Evolutionary conservation across 2,888 invertebrate species (phyloP).

Genomic region (Kryphioiulus occultus): DNA sequence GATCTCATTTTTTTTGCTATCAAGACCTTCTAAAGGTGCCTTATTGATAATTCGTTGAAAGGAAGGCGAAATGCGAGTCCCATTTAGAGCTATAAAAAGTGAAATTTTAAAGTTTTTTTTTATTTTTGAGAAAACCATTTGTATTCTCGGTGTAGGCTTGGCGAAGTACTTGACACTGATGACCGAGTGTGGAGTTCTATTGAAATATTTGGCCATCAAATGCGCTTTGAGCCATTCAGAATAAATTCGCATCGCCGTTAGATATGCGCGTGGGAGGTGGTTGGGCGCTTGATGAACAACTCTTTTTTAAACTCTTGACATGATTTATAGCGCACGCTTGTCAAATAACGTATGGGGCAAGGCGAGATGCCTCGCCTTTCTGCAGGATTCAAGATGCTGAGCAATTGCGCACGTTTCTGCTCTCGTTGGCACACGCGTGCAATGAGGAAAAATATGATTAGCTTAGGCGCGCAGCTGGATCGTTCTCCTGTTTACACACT

Average conservation of each 20-base stretch:
- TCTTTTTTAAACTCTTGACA: conserved; percentile 37
- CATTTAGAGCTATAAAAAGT: neutral
- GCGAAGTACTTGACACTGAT: conserved; percentile 40
- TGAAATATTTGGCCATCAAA: conserved; percentile 41
- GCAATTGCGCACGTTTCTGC: conserved; percentile 23
- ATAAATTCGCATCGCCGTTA: conserved; percentile 32
- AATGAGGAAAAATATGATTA: conserved; percentile 23
- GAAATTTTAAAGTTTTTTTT: neutral
- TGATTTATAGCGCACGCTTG: conserved; percentile 48
- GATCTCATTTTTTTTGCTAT: no score
- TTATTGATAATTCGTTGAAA: neutral
- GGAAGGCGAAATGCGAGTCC: neutral
- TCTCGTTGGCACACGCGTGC: neutral
- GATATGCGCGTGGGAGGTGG: neutral
- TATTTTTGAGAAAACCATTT: conserved; percentile 41
- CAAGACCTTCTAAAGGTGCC: no score
- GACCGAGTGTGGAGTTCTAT: conserved; percentile 39
- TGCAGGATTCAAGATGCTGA: conserved; percentile 23
- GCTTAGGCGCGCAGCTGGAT: conserved; percentile 23
- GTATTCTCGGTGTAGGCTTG: neutral
- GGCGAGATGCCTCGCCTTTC: conserved; percentile 23
- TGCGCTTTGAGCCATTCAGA: neutral
- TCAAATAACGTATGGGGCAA: conserved; percentile 49
- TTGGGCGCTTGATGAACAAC: conserved; percentile 1
- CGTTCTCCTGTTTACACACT: conserved; percentile 23